Base-by-base conservation (phyloP, 2,113 vertebrate genomes). In the Myxocyprinus asiaticus region DNA sequence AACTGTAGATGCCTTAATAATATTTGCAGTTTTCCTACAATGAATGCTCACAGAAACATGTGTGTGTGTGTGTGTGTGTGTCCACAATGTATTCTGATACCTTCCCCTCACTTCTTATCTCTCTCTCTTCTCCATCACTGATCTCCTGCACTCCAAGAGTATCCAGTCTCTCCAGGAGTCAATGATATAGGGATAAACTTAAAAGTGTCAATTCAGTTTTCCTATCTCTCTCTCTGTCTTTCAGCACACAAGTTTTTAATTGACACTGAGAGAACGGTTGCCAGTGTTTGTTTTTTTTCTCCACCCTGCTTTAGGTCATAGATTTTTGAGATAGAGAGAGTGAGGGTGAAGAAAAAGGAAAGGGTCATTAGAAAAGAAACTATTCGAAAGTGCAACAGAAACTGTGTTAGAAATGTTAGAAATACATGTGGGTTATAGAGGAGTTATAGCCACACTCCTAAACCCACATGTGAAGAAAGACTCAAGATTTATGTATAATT, bases 151-250 rank as follows among this genome's bases (percentile, higher is more conserved):
- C 22, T 33, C 22, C 22, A 33, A 33, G 22, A 1, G 22, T 88
- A 85, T 85, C 86, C 11, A 33, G 22, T 50, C 84, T 87, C 87
- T 89, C 83, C 81, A 83, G 79, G 88, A 90, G 86, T 87, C 87
- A 89, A 90, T 87, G 87, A 82, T 78, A 78, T 78, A 77, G 81
- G 85, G 87, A 92, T 90, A 92, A 90, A 90, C 91, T 88, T 84
- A 81, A 83, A 88, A 86, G 82, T 88, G 92, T 93, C 94, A 33
- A 92, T 81, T 93, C 91, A 93, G 84, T 83, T 66, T 67, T 83
- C 72, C 84, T 89, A 82, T 82, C 62, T 81, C 87, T 69, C 85
- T 58, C 83, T 77, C 76, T 76, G 64, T 43, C 80, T 77, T 77
- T 85, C 48, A 81, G 59, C 61, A 63, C 44, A 62, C 12, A 61